These are phyloP conservation scores for Cephalophus harveyi DNA, from an alignment of 2,113 vertebrate species.

Conservation along the genomic window DNA sequence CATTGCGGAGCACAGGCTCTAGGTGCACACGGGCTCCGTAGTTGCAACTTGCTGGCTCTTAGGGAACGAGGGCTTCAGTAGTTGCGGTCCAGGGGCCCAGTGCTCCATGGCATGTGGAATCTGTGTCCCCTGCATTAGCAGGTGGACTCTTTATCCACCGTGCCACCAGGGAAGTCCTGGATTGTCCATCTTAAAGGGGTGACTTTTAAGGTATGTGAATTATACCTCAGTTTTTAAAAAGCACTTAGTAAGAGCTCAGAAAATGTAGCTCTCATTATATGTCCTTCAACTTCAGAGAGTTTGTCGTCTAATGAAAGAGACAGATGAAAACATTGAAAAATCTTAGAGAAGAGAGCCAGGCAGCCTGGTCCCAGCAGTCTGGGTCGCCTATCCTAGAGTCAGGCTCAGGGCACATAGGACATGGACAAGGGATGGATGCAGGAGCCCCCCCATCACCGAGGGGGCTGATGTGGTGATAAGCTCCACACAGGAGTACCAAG, in stretches of 20 bases:
- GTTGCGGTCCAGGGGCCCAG: not conserved
- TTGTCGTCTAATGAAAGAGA: not conserved
- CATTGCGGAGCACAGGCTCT: not conserved
- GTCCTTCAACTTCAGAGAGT: not conserved
- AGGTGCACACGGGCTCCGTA: not conserved
- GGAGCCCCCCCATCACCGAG: accelerated
- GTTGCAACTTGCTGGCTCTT: not conserved
- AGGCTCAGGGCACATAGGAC: accelerated
- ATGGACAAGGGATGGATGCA: accelerated
- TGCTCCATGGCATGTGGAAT: not conserved
- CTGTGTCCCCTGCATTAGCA: not conserved
- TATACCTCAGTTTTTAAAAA: not conserved
- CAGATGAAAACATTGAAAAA: not conserved
- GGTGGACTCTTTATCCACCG: not conserved
- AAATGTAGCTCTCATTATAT: not conserved
- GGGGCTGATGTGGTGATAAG: not conserved
- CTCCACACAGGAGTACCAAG: not conserved
- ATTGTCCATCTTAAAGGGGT: not conserved
- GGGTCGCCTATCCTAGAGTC: not conserved
- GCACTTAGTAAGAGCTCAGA: not conserved
- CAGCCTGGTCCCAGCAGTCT: not conserved
- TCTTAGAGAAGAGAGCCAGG: not conserved
- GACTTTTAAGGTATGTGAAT: not conserved
- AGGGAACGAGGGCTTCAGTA: not conserved
- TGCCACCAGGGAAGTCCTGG: not conserved